Evolutionary conservation across 2,797 vertebrate species (phyloP).

Genomic region (Tapera naevia): DNA sequence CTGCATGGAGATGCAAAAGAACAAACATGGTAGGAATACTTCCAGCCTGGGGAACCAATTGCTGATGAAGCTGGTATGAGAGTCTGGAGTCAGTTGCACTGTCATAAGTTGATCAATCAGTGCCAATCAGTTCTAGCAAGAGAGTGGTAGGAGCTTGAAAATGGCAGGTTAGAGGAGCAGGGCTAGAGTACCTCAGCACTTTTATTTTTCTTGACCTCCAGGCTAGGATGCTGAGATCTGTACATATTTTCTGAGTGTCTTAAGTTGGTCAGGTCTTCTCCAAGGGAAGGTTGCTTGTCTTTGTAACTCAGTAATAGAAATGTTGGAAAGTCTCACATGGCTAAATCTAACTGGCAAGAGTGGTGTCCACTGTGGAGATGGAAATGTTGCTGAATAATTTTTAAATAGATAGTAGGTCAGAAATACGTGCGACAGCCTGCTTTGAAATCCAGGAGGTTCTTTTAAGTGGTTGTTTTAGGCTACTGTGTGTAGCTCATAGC

Average conservation of each 20-base stretch:
- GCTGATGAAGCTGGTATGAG: background rate
- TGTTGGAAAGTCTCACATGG: background rate
- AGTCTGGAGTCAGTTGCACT: no score
- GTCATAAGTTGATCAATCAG: no score
- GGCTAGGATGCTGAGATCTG: background rate
- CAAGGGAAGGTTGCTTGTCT: background rate
- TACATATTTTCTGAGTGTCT: background rate
- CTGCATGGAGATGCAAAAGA: conserved; percentile 95
- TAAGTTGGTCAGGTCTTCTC: background rate
- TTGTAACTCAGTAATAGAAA: background rate
- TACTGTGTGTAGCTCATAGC: background rate
- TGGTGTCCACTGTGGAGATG: background rate
- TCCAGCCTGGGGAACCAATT: background rate
- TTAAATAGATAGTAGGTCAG: background rate
- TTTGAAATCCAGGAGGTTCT: background rate
- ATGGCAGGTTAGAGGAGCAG: background rate
- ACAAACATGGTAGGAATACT: conserved; percentile 82
- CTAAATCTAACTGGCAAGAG: background rate
- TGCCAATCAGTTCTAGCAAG: background rate
- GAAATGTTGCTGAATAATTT: background rate
- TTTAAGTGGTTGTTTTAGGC: background rate
- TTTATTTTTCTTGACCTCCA: background rate
- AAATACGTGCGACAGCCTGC: background rate
- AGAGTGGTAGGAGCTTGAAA: background rate
- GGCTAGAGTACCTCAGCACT: background rate